Conservation (phyloP, 2,888 invertebrate species). For the Lottia gigantea region DNA sequence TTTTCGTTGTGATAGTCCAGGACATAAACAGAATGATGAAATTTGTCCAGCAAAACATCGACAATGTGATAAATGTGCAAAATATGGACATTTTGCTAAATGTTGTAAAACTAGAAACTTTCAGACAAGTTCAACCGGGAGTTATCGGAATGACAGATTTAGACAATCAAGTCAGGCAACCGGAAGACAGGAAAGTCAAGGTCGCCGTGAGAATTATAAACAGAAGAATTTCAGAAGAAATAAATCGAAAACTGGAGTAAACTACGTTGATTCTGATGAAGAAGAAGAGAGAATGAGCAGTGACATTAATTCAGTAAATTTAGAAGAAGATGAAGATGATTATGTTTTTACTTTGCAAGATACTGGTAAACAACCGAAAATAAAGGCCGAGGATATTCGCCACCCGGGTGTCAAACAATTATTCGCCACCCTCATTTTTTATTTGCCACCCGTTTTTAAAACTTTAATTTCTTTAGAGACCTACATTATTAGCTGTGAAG, state of each 20-base stretch:
- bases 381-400: no score
- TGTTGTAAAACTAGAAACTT: constrained; percentile 2
- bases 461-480: no score
- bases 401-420: no score
- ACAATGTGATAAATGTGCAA: constrained; percentile 13
- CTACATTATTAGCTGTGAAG: no score
- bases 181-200: neutral
- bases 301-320: neutral
- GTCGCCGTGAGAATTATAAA: neutral
- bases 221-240: constrained; percentile 1
- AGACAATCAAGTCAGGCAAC: no score
- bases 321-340: constrained; percentile 3
- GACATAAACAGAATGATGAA: constrained; percentile 6
- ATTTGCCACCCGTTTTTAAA: no score
- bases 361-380: neutral
- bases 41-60: constrained; percentile 6
- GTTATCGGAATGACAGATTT: no score
- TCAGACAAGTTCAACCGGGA: no score
- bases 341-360: neutral
- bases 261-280: neutral
- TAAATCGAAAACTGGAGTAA: neutral
- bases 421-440: no score
- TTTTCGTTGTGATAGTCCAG: neutral
- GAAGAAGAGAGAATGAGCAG: neutral
- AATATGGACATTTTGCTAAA: constrained; percentile 3